phyloP scores from a whole-genome alignment of 2,888 invertebrate species.

The Cremastinae sp. region DNA sequence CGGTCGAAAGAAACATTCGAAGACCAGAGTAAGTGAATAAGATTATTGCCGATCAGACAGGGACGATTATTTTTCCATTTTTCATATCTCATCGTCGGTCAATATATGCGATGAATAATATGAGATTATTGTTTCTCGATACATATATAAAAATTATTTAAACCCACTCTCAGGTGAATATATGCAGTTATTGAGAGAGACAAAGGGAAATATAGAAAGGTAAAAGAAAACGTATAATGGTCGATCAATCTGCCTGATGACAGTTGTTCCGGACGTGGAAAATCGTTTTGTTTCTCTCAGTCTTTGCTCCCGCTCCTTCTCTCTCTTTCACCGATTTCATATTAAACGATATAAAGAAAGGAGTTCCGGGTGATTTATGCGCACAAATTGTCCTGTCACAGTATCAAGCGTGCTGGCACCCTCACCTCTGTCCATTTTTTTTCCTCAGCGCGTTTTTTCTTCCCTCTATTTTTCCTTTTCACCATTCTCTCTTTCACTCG shows the following conservation, averaged over 20 bases:
- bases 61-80: no score
- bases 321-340: slow-evolving; percentile 68
- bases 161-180: no score
- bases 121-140: background rate
- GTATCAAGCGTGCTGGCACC: slow-evolving; percentile 46
- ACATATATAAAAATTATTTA: slow-evolving; percentile 29
- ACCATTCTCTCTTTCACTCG: slow-evolving; percentile 13
- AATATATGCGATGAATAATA: no score
- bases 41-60: no score
- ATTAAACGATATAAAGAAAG: slow-evolving; percentile 79
- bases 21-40: no score
- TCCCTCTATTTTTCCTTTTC: slow-evolving; percentile 50
- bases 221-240: slow-evolving; percentile 58
- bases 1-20: no score
- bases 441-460: slow-evolving; percentile 64
- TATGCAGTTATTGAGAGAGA: no score
- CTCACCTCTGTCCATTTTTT: slow-evolving; percentile 42
- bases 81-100: slow-evolving; percentile 1
- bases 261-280: slow-evolving; percentile 72
- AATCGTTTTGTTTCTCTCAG: slow-evolving; percentile 63
- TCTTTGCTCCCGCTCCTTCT: slow-evolving; percentile 1
- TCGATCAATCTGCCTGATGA: slow-evolving; percentile 73
- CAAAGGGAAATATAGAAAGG: no score
- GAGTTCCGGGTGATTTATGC: slow-evolving; percentile 77
- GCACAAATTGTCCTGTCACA: slow-evolving; percentile 79